These are phyloP conservation scores for Paramuricea clavata DNA, from an alignment of 92 coral and sea anemone species.

Conservation along the genomic window DNA sequence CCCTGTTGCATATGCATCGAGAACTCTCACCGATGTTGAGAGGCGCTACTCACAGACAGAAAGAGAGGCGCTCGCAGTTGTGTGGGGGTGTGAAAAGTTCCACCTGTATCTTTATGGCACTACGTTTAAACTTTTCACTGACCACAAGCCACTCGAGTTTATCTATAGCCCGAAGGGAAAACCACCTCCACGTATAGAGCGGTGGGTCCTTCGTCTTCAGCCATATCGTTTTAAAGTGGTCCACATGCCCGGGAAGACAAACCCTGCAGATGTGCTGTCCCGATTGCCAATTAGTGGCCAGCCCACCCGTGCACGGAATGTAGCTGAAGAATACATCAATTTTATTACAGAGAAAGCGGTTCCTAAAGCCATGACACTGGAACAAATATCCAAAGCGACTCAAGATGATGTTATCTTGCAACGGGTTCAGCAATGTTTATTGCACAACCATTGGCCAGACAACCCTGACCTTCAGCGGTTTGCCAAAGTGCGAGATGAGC, in stretches of 20 bases:
- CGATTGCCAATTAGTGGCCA: not conserved
- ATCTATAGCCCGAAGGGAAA: constrained; percentile 7
- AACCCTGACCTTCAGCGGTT: not conserved
- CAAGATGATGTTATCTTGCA: not conserved
- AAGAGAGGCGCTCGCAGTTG: constrained; percentile 47
- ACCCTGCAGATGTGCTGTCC: constrained; percentile 38
- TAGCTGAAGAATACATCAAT: constrained; percentile 24
- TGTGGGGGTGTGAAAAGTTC: not conserved
- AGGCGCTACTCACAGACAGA: constrained; percentile 31
- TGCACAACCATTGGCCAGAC: not conserved
- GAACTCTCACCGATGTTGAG: constrained; percentile 26
- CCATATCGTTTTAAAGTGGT: not conserved
- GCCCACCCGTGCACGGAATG: not conserved
- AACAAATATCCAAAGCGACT: not conserved
- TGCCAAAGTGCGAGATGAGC: too few species aligned
- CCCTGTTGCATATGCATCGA: constrained; percentile 20
- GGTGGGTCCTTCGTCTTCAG: constrained; percentile 1
- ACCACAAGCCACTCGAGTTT: constrained; percentile 20
- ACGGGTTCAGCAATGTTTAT: not conserved
- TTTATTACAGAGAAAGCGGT: not conserved
- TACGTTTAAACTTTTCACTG: constrained; percentile 14
- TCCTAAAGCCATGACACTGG: not conserved
- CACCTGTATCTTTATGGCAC: constrained; percentile 42
- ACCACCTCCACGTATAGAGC: constrained; percentile 28
- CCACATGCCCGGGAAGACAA: not conserved